phyloP scores from a whole-genome alignment of 2,113 vertebrate species.

The Sula dactylatra region DNA sequence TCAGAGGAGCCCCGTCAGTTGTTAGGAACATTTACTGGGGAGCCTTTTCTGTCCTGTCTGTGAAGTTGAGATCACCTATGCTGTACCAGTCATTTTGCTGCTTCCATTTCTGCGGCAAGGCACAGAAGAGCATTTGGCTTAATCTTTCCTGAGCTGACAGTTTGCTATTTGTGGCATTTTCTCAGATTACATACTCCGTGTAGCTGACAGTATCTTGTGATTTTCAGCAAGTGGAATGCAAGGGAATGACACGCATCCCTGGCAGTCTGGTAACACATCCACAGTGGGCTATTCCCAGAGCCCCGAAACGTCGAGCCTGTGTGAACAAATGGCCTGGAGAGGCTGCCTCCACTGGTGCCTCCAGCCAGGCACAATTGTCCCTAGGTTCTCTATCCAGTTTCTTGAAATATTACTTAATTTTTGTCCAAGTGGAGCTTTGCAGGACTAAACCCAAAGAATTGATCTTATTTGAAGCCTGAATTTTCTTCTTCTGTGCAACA shows the following conservation, averaged over 20 bases:
- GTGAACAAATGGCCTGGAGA: neutral
- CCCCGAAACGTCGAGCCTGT: neutral
- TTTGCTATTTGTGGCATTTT: conserved; percentile 58
- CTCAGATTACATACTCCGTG: neutral
- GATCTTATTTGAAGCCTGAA: neutral
- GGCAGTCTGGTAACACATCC: neutral
- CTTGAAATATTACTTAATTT: neutral
- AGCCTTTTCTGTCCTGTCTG: neutral
- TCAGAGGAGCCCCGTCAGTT: neutral
- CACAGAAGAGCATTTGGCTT: conserved; percentile 42
- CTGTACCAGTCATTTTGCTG: neutral
- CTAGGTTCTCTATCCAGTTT: neutral
- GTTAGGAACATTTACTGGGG: neutral
- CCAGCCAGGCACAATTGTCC: neutral
- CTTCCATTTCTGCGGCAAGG: neutral
- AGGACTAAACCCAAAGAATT: neutral
- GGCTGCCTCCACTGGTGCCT: neutral
- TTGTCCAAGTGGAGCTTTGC: neutral
- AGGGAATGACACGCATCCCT: neutral
- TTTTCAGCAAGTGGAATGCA: conserved; percentile 34
- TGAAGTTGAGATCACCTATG: neutral
- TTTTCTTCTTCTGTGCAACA: neutral
- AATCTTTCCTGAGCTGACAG: conserved; percentile 50
- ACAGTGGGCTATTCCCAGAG: neutral
- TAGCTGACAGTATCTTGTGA: conserved; percentile 45